Base-by-base conservation (phyloP, 2,888 invertebrate species). In the Drosophila atroscutellata region DNA sequence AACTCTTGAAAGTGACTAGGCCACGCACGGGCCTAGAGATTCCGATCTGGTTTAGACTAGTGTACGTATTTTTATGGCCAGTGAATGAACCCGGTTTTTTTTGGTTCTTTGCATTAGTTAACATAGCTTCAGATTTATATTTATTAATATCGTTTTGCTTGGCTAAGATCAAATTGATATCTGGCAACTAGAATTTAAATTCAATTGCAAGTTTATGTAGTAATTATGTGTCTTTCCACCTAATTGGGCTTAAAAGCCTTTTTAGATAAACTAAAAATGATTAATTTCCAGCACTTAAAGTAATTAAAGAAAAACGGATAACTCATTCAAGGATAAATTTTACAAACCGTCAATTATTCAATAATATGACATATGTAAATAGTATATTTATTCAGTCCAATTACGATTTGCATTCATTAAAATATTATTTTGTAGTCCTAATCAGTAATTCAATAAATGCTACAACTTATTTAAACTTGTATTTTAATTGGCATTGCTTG, bases 1-100 rank as follows among this genome's bases (percentile, higher is more conserved):
- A 1, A 32, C 13, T 52, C 28, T 30, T 42, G 59, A 89, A 74
- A 83, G 86, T 85, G 88, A 81, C 72, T 69, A 69, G 28, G 68
- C 56, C 69, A 75, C 57, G 57, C 55, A 51, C 34, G 32, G 2
- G 11, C 11, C 18, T 28, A 20, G 30, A 28, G 45, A 56, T 42
- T 30, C 0, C 8, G 18, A 60, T 37, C 56, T 50, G 18, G 47
- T 47, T 15, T 9, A 42, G 58, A 52, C n/a, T 28, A 30, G 32
- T 26, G 13, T 47, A 42, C 1, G 20, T 20, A 45, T 26, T 8
- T 34, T 59, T 18, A 24, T 51, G 50, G 18, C 13, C 13, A 30
- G 20, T 39, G 24, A 60, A 24, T 28, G 13, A 30, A 37, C 18
- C 54, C n/a, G 7, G n/a, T 54, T 62, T 45, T 51, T 34, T 13